Conservation (phyloP, 2,888 invertebrate genomes). For the Bedellia somnulentella region DNA sequence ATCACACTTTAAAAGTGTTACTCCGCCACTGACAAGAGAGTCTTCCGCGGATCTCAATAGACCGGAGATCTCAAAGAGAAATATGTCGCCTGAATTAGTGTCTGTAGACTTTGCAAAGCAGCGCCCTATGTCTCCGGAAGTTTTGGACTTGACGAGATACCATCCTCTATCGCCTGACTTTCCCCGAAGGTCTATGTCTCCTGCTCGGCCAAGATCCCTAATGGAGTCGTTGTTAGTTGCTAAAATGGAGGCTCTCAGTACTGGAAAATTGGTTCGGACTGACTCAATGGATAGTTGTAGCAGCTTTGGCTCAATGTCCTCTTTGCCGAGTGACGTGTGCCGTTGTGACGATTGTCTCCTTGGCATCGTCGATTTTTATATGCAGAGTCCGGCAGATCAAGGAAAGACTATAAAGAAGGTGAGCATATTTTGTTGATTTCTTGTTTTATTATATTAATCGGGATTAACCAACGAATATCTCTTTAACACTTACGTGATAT, state of each 20-base stretch:
- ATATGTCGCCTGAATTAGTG: constrained; percentile 43
- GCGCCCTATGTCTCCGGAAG: constrained; percentile 41
- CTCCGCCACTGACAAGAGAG: constrained; percentile 51
- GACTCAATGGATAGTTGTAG: constrained; percentile 78
- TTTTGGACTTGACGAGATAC: constrained; percentile 20
- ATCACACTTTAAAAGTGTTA: constrained; percentile 49
- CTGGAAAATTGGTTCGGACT: constrained; percentile 65
- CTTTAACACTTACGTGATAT: too few relatives aligned
- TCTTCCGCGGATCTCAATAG: constrained; percentile 36
- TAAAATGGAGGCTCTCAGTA: constrained; percentile 75
- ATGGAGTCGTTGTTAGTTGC: constrained; percentile 82
- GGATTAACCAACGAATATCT: too few relatives aligned
- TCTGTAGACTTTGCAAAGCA: constrained; percentile 29
- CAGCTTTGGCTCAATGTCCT: constrained; percentile 70
- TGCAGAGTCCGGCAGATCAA: constrained; percentile 52
- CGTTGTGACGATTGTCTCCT: constrained; percentile 82
- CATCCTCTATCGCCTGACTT: constrained; percentile 48
- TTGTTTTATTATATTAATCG: constrained; percentile 1
- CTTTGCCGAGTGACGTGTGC: constrained; percentile 73
- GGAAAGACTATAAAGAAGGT: constrained; percentile 66
- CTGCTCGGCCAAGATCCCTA: constrained; percentile 69
- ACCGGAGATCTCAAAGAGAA: constrained; percentile 19
- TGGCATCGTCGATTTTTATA: constrained; percentile 78
- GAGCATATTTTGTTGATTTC: constrained; percentile 13
- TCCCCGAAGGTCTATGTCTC: constrained; percentile 44